Evolutionary conservation across 2,113 vertebrate species (phyloP).

Genomic region (Aepyceros melampus): DNA sequence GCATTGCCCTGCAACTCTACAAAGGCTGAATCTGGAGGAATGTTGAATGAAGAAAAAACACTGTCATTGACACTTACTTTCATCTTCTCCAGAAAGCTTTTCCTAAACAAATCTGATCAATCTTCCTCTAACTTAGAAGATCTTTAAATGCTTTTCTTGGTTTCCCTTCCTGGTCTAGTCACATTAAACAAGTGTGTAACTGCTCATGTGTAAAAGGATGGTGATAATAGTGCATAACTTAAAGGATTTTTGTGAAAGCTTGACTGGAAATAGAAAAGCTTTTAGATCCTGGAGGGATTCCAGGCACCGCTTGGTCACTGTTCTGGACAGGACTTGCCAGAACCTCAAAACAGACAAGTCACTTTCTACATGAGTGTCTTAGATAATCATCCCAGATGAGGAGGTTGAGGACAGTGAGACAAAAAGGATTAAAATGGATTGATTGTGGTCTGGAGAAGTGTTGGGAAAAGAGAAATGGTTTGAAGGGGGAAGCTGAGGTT

Average conservation of each 20-base stretch:
- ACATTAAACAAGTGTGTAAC: background rate
- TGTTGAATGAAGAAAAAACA: background rate
- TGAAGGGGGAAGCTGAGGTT: background rate
- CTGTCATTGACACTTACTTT: background rate
- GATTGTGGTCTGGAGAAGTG: background rate
- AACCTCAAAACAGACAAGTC: background rate
- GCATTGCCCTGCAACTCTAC: background rate
- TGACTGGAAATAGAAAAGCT: background rate
- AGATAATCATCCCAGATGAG: background rate
- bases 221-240: background rate
- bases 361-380: background rate
- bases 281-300: background rate
- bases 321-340: background rate
- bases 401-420: background rate
- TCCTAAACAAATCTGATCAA: background rate
- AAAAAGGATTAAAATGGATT: background rate
- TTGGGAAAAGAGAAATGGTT: background rate
- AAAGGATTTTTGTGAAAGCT: background rate
- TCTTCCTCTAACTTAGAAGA: background rate
- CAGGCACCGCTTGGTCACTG: background rate
- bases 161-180: background rate
- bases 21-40: background rate
- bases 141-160: background rate
- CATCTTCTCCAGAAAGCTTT: background rate
- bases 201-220: background rate